phyloP scores from a whole-genome alignment of 2,113 vertebrate genomes.

The Paracyprichromis sp. region DNA sequence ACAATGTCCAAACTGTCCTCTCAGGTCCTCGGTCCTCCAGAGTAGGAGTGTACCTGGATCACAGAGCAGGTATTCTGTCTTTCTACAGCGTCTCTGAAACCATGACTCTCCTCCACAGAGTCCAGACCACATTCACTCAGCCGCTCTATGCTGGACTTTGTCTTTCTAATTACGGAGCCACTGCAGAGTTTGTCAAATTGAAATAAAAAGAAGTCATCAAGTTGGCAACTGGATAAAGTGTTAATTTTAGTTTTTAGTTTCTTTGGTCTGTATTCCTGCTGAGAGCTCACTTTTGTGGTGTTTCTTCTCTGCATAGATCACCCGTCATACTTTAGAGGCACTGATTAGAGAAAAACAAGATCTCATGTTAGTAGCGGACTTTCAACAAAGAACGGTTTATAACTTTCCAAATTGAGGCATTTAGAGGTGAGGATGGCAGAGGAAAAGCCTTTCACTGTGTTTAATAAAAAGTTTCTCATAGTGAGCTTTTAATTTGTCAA shows the following conservation, averaged over 20 bases:
- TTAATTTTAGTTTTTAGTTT: not conserved
- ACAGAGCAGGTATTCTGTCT: not conserved
- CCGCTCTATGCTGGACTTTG: not conserved
- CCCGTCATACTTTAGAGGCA: not conserved
- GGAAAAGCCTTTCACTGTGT: rapidly evolving
- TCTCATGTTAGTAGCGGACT: not conserved
- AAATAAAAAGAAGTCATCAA: not conserved
- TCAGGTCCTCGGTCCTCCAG: not conserved
- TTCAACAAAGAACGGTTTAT: rapidly evolving
- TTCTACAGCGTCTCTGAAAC: not conserved
- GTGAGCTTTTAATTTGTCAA: not conserved
- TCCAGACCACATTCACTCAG: not conserved
- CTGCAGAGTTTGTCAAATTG: not conserved
- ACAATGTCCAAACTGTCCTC: rapidly evolving
- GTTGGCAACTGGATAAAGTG: rapidly evolving
- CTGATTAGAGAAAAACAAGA: not conserved
- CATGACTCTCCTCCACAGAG: not conserved
- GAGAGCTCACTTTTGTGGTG: not conserved
- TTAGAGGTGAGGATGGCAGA: rapidly evolving
- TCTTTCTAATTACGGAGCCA: rapidly evolving
- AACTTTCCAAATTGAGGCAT: not conserved
- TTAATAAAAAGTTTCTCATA: not conserved
- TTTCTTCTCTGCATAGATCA: not conserved
- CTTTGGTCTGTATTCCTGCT: not conserved
- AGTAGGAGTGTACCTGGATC: not conserved